Evolutionary conservation across 2,113 vertebrate species (phyloP).

Genomic region (Xenopus tropicalis): UCB_Xtro_10.0 CM004447.2:109112001-109112500

Average conservation of each 20-base stretch:
- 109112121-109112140: constrained; percentile 10
- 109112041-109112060: constrained; percentile 35
- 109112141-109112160: constrained; percentile 35
- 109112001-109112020: constrained; percentile 65
- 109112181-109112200: constrained; percentile 19
- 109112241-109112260: background rate
- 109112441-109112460: constrained; percentile 38
- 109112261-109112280: constrained; percentile 4
- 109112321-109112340: constrained; percentile 33
- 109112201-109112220: constrained; percentile 11
- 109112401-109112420: constrained; percentile 39
- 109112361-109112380: constrained; percentile 19
- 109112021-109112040: constrained; percentile 45
- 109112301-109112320: background rate
- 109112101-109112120: constrained; percentile 1
- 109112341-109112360: background rate
- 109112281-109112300: background rate
- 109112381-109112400: constrained; percentile 47
- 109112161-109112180: constrained; percentile 5
- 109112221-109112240: constrained; percentile 1
- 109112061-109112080: background rate
- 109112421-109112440: constrained; percentile 47
- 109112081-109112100: background rate
- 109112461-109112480: constrained; percentile 39
- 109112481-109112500: constrained; percentile 39